Evolutionary conservation across 2,888 invertebrate species (phyloP).

Genomic region (Exephanes ischioxanthus): DNA sequence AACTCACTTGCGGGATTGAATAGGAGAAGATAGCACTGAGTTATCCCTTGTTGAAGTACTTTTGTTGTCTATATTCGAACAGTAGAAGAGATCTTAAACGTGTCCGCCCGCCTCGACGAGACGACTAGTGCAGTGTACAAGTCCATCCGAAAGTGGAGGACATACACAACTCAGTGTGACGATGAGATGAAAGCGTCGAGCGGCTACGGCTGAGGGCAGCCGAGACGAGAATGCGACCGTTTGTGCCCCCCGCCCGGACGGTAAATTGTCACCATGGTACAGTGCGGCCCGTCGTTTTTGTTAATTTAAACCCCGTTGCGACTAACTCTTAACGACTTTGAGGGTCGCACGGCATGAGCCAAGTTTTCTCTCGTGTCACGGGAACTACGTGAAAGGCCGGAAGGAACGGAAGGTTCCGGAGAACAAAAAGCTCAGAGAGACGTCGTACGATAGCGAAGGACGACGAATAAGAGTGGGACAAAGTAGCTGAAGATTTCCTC

Average conservation of each 20-base stretch:
- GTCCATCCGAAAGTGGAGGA: conserved; percentile 36
- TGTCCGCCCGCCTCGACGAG: background rate
- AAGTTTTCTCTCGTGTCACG: conserved; percentile 70
- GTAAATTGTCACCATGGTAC: conserved; percentile 71
- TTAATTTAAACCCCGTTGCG: conserved; percentile 74
- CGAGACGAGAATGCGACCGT: conserved; percentile 46
- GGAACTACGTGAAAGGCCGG: conserved; percentile 40
- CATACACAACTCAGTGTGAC: conserved; percentile 18
- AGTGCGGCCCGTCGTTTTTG: conserved; percentile 65
- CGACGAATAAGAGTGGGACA: conserved; percentile 31
- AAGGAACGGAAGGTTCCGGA: conserved; percentile 13
- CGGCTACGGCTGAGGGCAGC: conserved; percentile 19
- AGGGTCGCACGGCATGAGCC: conserved; percentile 64
- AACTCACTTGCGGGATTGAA: background rate
- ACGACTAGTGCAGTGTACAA: conserved; percentile 29
- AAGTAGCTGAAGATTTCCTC: conserved; percentile 40
- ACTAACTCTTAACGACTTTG: conserved; percentile 73
- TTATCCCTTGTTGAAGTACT: conserved; percentile 25
- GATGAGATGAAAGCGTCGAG: conserved; percentile 44
- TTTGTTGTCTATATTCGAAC: conserved; percentile 13
- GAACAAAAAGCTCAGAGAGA: conserved; percentile 49
- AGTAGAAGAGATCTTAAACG: conserved; percentile 24
- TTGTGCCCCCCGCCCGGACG: conserved; percentile 44
- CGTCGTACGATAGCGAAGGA: conserved; percentile 44
- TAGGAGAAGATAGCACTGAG: background rate